Evolutionary conservation across 2,797 vertebrate species (phyloP), one percentile per base, ranked within the genome.

Genomic region (Fistularia commersonii): DNA sequence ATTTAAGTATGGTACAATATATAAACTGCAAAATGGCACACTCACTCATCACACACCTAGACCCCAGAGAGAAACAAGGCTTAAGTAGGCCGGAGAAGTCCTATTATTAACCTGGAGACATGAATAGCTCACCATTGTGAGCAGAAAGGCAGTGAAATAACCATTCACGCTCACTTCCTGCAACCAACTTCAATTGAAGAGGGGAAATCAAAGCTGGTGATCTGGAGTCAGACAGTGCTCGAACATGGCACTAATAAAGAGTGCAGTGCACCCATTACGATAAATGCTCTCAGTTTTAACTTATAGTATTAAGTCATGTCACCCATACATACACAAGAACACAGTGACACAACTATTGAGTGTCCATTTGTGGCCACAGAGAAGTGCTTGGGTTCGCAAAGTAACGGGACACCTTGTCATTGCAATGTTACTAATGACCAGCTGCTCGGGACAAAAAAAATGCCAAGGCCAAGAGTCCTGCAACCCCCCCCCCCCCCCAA

Each of bases 81-180:
- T 64, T 41, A 79, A 71, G 43, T 61, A 66, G 75, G 69, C 57
- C 35, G 11, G 53, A 51, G 35, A 14, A 9, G 52, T 56, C 54
- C 54, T 71, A 71, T 79, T 74, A 76, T 68, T 71, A 81, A 67
- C 64, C 42, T 49, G 32, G 51, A 33, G 46, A 79, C 60, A 7
- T 59, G 57, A 80, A 78, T 76, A 79, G 59, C 54, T 2, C 50
- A 39, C 12, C 15, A 65, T 69, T 67, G 64, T 69, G 57, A 54
- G 60, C 53, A 8, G 46, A 32, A 33, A 41, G 23, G 11, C 45
- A 35, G 12, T 33, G 11, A 72, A 78, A 61, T 57, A 69, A 53
- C 39, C 54, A 57, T 54, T 62, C 53, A 48, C 40, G 11, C 51
- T 47, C 46, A 72, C 72, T 66, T 68, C 66, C 73, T 63, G 45